phyloP scores from a whole-genome alignment of 1,140 invertebrate genomes.

The Scylla paramamosain region DNA sequence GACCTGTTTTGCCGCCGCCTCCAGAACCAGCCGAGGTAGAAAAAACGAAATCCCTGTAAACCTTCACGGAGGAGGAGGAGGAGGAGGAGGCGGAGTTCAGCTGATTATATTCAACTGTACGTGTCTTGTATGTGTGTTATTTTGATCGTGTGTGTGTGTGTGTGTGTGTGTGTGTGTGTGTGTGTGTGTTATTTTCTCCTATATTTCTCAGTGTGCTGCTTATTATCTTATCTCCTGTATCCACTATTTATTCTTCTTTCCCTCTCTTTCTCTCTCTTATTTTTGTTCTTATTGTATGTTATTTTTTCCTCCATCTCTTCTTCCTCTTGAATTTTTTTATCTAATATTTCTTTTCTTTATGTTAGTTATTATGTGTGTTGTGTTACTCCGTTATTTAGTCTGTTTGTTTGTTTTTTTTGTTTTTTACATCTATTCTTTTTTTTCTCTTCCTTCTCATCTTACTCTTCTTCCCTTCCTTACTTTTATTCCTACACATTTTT shows the following conservation, averaged over 20 bases:
- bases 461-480: neutral
- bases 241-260: neutral
- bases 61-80: neutral
- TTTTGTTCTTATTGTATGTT: neutral
- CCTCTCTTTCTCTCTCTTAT: slow-evolving; percentile 28
- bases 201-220: neutral
- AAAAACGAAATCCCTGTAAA: no score
- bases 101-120: neutral
- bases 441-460: neutral
- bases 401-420: no score
- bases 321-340: no score
- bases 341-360: no score
- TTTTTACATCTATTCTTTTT: no score
- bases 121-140: neutral
- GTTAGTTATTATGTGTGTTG: no score
- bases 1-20: neutral
- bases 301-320: no score
- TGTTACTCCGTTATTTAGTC: no score
- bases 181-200: neutral
- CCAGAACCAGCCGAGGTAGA: no score
- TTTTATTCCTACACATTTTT: no score
- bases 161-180: slow-evolving; percentile 41
- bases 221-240: neutral
- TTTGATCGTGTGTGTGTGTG: slow-evolving; percentile 10
- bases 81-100: neutral